Evolutionary conservation across 2,888 invertebrate species (phyloP), one percentile per base, ranked within the genome.

Genomic region (Megamerina dolium): DNA sequence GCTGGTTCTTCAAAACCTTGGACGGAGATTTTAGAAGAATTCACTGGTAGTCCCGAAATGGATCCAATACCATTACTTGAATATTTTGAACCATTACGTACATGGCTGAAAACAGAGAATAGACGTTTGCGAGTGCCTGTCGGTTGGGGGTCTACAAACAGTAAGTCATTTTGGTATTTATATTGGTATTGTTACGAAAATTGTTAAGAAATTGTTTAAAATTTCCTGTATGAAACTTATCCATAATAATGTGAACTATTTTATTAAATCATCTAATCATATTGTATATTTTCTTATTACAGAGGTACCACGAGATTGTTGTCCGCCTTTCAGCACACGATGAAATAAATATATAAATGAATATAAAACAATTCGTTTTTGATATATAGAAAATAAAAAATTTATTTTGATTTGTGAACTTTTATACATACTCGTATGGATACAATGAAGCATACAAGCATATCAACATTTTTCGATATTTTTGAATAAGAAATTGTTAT

Each of bases 21-120:
- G 87, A 81, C 81, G 14, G 87, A 88, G 46, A 86, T 86, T 12
- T 78, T 94, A 76, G 79, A 86, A 63, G 77, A 76, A 9, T 74
- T 91, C n/a, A 89, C 90, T 0, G 89, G 88, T 0, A 79, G 81
- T 59, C 71, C 83, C 56, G 75, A 76, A 54, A 86, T 91, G 85
- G 79, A 83, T 56, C 84, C 86, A 0, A 75, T 79, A 30, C 85
- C 85, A 1, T 71, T 91, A 1, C 63, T 89, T 48, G 85, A 89
- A 64, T 90, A 87, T 72, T 91, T 89, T 72, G 74, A 77, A 49
- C 89, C 90, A 1, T 71, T 91, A 5, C 75, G 78, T 49, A 78
- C 82, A 29, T 90, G 87, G 86, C 72, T 90, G 5, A 74, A 75
- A 48, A 68, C 75, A 3, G 82, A 87, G 66, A 91, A 88, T 65